phyloP scores from a whole-genome alignment of 2,113 vertebrate species.

The Notarius quadriscutis region DNA sequence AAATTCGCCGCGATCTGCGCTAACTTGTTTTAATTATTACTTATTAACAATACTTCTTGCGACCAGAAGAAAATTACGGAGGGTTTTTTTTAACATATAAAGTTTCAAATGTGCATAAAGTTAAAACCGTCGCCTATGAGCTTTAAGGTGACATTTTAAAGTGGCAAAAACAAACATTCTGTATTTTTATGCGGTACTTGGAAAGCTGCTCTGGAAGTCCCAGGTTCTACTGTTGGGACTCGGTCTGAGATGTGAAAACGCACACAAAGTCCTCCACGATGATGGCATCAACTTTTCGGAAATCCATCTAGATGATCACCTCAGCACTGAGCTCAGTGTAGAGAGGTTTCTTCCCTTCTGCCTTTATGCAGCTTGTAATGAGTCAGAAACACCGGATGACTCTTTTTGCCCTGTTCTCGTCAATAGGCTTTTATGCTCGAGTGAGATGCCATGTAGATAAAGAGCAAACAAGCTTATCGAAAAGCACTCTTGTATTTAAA shows the following conservation, averaged over 20 bases:
- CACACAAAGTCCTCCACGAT: not conserved
- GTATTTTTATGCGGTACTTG: not conserved
- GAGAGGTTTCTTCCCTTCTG: not conserved
- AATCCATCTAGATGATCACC: not conserved
- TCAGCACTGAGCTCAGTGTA: not conserved
- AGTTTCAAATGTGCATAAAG: too few species aligned
- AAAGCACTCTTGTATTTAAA: not conserved
- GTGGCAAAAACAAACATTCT: not conserved
- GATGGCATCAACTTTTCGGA: not conserved
- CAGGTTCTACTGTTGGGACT: not conserved
- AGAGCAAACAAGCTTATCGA: not conserved
- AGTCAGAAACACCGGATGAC: not conserved
- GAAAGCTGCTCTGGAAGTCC: too few species aligned
- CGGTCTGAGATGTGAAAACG: not conserved
- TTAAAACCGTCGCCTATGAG: too few species aligned
- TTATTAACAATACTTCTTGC: too few species aligned
- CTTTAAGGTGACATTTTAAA: conserved; percentile 15
- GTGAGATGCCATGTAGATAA: not conserved
- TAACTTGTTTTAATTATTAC: too few species aligned
- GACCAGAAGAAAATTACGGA: too few species aligned
- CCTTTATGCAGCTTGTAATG: not conserved
- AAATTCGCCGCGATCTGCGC: too few species aligned
- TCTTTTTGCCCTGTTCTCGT: not conserved
- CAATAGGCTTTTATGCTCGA: not conserved
- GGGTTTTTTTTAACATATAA: too few species aligned